Evolutionary conservation across 2,113 vertebrate genomes (phyloP).

Genomic region (Dasypus novemcinctus): DNA sequence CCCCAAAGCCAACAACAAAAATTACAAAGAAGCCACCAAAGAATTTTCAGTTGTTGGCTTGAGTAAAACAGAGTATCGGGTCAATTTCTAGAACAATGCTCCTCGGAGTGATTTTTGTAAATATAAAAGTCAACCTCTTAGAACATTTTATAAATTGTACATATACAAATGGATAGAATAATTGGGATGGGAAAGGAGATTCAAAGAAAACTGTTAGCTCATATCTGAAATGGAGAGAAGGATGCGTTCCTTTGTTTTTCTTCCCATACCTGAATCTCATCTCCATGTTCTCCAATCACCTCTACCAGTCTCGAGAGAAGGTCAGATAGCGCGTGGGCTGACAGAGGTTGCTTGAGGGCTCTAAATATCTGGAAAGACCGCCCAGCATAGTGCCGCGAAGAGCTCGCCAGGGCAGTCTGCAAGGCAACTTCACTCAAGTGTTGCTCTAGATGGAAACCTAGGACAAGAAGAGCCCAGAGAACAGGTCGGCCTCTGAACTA

Average conservation of each 20-base stretch:
- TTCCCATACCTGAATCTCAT: slow-evolving; percentile 94
- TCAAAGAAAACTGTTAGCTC: neutral
- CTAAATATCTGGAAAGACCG: slow-evolving; percentile 98
- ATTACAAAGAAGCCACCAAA: neutral
- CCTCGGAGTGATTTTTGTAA: neutral
- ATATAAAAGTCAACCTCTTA: neutral
- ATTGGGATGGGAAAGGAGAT: neutral
- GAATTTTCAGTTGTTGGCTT: neutral
- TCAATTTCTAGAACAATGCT: neutral
- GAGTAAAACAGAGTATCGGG: neutral
- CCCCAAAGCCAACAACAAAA: neutral
- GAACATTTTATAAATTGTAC: neutral
- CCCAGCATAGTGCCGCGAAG: slow-evolving; percentile 96
- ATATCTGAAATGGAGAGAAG: neutral
- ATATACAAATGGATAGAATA: neutral
- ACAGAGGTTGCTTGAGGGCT: slow-evolving; percentile 95
- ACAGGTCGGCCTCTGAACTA: neutral
- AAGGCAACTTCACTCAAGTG: slow-evolving; percentile 96
- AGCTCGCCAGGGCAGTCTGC: slow-evolving; percentile 97
- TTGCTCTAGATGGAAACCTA: slow-evolving; percentile 98
- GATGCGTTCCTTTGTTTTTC: neutral
- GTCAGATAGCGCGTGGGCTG: slow-evolving; percentile 94
- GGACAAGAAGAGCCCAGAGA: neutral
- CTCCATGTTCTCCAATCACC: slow-evolving; percentile 97
- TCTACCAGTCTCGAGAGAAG: slow-evolving; percentile 96